Base-by-base conservation (phyloP, 2,113 vertebrate species). In the Callipepla squamata region DNA sequence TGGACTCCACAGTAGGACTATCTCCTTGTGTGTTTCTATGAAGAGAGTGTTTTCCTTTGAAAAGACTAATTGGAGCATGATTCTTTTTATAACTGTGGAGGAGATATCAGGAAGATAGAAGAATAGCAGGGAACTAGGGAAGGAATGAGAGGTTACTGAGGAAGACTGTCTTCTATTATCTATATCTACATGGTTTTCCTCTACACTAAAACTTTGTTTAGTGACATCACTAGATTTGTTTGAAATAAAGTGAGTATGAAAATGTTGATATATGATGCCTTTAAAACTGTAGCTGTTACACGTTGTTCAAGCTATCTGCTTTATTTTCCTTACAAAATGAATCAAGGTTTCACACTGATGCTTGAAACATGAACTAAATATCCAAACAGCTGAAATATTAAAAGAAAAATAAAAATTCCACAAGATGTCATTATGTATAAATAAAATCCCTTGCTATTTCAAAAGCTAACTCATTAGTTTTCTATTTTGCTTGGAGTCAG, bases 1-100 rank as follows among this genome's bases (percentile, higher is more conserved):
- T 38, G 38, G 63, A 81, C 59, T 85, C 50, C 47, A 67, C 45
- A 95, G 63, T 63, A 91, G 72, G 65, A 42, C 55, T 80, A 63
- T 76, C 51, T 87, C 67, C 50, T 85, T 6, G 5, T 50, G 82
- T 80, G 63, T 1, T 1, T 57, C 85, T 74, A 19, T 53, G 61
- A 63, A 92, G 22, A 90, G 55, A 73, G 59, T 80, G 63, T 61
- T 95, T 89, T 80, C 81, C n/a, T 87, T 93, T 85, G 55, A 87
- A 79, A 91, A 85, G 50, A 58, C 47, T 90, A 94, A 95, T 42
- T 85, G 55, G 16, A 89, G 45, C 16, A 58, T 65, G 53, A 4
- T 53, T n/a, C 76, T 79, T 92, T 95, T 80, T 3, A 50, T 51
- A 55, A 69, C 38, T 87, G 69, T 82, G 17, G 75, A 85, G 68